phyloP scores from a whole-genome alignment of 2,888 invertebrate species.

The Uropetala carovei region DNA sequence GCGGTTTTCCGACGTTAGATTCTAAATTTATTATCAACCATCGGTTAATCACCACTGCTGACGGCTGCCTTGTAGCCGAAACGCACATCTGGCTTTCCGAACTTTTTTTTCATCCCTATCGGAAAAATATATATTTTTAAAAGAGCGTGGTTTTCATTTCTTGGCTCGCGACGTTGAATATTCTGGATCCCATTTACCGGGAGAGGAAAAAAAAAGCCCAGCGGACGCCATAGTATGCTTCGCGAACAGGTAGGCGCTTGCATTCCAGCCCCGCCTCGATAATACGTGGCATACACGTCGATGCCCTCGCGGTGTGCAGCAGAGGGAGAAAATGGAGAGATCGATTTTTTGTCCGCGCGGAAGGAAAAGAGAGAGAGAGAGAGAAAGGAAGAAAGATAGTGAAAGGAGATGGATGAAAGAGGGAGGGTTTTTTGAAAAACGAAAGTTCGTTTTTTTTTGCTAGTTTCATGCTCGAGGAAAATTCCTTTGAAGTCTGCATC shows the following conservation, averaged over 20 bases:
- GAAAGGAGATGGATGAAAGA: not conserved
- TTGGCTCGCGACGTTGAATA: no score
- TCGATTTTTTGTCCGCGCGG: not conserved
- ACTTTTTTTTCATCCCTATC: no score
- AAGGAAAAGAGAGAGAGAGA: not conserved
- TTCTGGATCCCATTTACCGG: no score
- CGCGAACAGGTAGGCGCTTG: not conserved
- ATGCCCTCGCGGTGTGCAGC: not conserved
- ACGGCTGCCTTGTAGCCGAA: no score
- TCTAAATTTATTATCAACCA: no score
- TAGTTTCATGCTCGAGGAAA: not conserved
- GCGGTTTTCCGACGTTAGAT: no score
- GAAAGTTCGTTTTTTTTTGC: constrained; percentile 23
- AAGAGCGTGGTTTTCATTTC: no score
- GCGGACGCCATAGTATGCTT: not conserved
- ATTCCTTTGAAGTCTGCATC: constrained; percentile 13
- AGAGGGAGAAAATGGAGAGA: not conserved
- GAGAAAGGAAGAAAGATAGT: not conserved
- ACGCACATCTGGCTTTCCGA: no score
- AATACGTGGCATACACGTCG: constrained; percentile 21
- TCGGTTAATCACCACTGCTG: no score
- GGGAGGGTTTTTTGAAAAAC: constrained; percentile 5
- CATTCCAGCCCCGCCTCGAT: not conserved
- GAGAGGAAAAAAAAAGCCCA: no score
- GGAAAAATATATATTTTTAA: no score